Evolutionary conservation across 2,888 invertebrate genomes (phyloP).

Genomic region (Anthophora plumipes): DNA sequence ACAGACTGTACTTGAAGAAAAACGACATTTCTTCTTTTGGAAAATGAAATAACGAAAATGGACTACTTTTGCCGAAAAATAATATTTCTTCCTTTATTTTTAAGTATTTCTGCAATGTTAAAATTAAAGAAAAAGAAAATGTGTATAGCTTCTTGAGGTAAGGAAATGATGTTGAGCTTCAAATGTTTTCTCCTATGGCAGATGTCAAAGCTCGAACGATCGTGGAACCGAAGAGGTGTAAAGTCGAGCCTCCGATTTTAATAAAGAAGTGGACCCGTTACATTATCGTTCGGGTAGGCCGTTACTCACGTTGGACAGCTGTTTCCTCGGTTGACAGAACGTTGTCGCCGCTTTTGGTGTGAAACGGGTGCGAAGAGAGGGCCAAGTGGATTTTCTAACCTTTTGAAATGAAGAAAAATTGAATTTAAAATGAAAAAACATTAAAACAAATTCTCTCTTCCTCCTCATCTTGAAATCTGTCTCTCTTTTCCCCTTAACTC

Average conservation of each 20-base stretch:
- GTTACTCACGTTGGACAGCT: conserved; percentile 42
- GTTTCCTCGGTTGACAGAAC: conserved; percentile 33
- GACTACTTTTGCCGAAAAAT: neutral
- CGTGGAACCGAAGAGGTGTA: conserved; percentile 37
- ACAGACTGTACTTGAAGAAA: neutral
- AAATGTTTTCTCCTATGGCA: conserved; percentile 31
- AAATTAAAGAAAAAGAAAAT: no score
- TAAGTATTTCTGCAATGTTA: neutral
- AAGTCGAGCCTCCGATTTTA: conserved; percentile 48
- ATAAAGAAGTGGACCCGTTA: conserved; percentile 49
- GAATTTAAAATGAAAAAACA: neutral
- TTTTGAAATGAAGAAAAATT: neutral
- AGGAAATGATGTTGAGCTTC: neutral
- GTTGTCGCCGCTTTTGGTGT: neutral
- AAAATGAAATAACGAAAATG: neutral
- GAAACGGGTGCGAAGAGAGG: conserved; percentile 17
- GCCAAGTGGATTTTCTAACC: neutral
- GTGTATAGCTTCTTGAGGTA: neutral
- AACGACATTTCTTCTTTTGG: neutral
- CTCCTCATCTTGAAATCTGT: no score
- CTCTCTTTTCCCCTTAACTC: no score
- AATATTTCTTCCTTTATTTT: neutral
- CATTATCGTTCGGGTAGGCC: conserved; percentile 34
- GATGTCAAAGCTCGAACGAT: conserved; percentile 19
- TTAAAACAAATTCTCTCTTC: neutral